Conservation (phyloP, 2,797 vertebrate genomes). For the Halcyon smyrnensis region DNA sequence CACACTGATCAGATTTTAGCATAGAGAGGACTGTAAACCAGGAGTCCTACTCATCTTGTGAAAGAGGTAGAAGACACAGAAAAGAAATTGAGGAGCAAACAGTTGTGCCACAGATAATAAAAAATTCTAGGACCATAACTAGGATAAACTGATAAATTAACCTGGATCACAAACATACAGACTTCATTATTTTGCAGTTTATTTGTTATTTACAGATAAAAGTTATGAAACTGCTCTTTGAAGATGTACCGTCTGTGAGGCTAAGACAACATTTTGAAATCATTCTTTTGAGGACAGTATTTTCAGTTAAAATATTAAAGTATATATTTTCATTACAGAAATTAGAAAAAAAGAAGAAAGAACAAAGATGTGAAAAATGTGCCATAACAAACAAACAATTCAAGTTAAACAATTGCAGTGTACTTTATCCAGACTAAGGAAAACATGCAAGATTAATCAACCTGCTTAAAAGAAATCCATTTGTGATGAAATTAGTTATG, state of each 20-base stretch:
- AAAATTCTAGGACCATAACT: not conserved
- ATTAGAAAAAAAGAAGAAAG: not conserved
- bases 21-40: not conserved
- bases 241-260: not conserved
- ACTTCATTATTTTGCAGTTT: not conserved
- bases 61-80: not conserved
- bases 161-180: not conserved
- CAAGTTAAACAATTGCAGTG: not conserved
- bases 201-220: not conserved
- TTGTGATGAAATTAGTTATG: not conserved
- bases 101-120: not conserved
- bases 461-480: not conserved
- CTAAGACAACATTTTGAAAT: not conserved
- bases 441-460: not conserved
- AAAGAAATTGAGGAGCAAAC: not conserved
- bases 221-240: not conserved
- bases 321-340: not conserved
- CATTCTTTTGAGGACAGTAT: not conserved
- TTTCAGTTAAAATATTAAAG: not conserved
- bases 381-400: not conserved
- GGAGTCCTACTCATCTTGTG: not conserved
- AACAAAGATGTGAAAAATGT: not conserved
- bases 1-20: fast-evolving
- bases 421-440: not conserved
- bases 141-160: not conserved